phyloP scores from a whole-genome alignment of 2,888 invertebrate species.

The Hypomecis atomaria region DNA sequence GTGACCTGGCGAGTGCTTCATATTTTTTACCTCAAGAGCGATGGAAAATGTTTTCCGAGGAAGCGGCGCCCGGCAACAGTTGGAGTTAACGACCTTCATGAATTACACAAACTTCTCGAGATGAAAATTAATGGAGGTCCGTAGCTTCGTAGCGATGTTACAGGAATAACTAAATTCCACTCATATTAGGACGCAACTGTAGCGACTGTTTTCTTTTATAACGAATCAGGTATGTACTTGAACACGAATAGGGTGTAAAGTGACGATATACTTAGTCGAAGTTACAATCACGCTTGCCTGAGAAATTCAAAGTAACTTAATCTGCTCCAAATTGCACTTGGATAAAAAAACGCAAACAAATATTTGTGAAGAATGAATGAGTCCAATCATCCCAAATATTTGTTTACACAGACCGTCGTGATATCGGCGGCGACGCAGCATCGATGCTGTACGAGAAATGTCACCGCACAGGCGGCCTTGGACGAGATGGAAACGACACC shows the following conservation, averaged over 20 bases:
- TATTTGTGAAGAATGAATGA: too few species aligned
- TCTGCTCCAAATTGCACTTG: too few species aligned
- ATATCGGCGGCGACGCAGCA: neutral
- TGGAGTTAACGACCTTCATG: constrained; percentile 10
- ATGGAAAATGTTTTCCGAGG: neutral
- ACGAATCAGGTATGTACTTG: too few species aligned
- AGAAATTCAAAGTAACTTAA: too few species aligned
- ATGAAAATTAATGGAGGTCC: constrained; percentile 9
- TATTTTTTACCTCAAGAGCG: neutral
- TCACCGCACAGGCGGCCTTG: constrained; percentile 28
- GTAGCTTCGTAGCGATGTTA: neutral
- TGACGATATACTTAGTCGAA: too few species aligned
- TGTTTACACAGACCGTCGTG: constrained; percentile 5
- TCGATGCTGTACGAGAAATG: constrained; percentile 15
- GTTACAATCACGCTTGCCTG: too few species aligned
- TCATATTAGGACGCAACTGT: too few species aligned
- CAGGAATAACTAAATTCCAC: too few species aligned
- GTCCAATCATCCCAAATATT: too few species aligned
- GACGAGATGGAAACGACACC: constrained; percentile 27
- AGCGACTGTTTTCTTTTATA: too few species aligned
- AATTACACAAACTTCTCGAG: constrained; percentile 6
- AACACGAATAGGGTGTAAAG: too few species aligned
- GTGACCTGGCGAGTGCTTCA: neutral
- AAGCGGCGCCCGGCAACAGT: constrained; percentile 5
- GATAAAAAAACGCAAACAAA: too few species aligned